Percentiles rank a stretch among this genome's conserved stretches.
phyloP scores from a whole-genome alignment of 1,140 invertebrate species.

The Popillia japonica region DNA sequence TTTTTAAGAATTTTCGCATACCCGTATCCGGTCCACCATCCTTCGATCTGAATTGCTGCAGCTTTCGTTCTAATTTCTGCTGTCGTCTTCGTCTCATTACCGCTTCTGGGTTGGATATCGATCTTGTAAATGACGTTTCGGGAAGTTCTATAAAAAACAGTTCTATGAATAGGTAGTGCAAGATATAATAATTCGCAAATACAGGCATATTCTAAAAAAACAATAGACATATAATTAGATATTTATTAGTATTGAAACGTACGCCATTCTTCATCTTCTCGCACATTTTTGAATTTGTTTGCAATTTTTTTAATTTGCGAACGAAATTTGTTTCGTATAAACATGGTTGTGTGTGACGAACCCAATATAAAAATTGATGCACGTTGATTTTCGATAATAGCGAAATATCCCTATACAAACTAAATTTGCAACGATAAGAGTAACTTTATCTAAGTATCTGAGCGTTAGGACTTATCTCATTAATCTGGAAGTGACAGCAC shows the following conservation, averaged over 20 bases:
- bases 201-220: not conserved
- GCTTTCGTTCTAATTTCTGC: slow-evolving; percentile 95
- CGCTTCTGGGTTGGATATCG: slow-evolving; percentile 98
- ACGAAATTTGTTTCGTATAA: slow-evolving; percentile 8
- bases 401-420: not conserved
- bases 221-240: not conserved
- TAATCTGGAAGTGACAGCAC: not conserved
- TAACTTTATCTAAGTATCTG: slow-evolving; percentile 3
- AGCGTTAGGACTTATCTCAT: not conserved
- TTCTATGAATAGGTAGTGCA: not conserved
- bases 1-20: slow-evolving; percentile 44
- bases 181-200: not conserved
- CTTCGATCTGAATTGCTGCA: slow-evolving; percentile 94
- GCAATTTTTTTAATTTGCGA: not conserved
- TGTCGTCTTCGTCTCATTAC: slow-evolving; percentile 97
- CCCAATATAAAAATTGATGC: not conserved
- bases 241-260: not conserved
- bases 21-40: slow-evolving; percentile 90
- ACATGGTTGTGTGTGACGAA: not conserved
- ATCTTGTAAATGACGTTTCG: slow-evolving; percentile 97
- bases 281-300: slow-evolving; percentile 38
- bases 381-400: not conserved
- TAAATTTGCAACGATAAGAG: not conserved
- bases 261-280: not conserved
- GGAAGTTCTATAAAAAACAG: slow-evolving; percentile 80